Evolutionary conservation across 2,797 vertebrate genomes (phyloP), one percentile per base, ranked within the genome.

Genomic region (Sylvilagus floridanus): DNA sequence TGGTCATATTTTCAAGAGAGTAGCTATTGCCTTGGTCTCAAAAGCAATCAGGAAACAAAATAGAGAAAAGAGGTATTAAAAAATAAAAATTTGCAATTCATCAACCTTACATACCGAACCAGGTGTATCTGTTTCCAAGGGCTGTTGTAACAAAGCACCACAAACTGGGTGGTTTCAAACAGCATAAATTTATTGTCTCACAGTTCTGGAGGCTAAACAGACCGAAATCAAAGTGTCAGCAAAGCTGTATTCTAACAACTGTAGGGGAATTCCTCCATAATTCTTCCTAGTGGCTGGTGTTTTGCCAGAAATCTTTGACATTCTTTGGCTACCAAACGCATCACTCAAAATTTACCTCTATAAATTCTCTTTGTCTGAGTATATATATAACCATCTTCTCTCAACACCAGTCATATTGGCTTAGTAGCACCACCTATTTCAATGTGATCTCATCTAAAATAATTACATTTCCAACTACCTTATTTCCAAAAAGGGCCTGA

Each of bases 41-140:
- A 81, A 95, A 84, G 2, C 50, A 88, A 60, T 32, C 5, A 37
- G 32, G 47, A 95, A 52, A 69, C 52, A 93, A 76, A 84, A 63
- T n/a, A 52, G 9, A 62, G 37, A 60, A 69, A 47, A 82, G 30
- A 63, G 11, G 7, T 24, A 60, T 47, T 78, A 79, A 69, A 30
- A 1, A 28, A 21, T 8, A 65, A 90, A 90, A 14, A 24, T 88
- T 42, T 57, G 8, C 7, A 69, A 52, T 72, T 22, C 17, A 30
- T 62, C 19, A 75, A 10, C 12, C 72, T 47, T 79, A 65, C 0
- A 69, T 35, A 30, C 2, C 62, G 65, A 12, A 88, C 24, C 5
- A 76, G 24, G 2, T 21, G 2, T 84, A 75, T 79, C 32, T 24
- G 0, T 62, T 90, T 88, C 47, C 86, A 50, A 22, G 12, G 16